Percentiles rank a stretch among this genome's conserved stretches.
Conservation (phyloP, 2,797 vertebrate species). For the Anguilla marmorata region DNA sequence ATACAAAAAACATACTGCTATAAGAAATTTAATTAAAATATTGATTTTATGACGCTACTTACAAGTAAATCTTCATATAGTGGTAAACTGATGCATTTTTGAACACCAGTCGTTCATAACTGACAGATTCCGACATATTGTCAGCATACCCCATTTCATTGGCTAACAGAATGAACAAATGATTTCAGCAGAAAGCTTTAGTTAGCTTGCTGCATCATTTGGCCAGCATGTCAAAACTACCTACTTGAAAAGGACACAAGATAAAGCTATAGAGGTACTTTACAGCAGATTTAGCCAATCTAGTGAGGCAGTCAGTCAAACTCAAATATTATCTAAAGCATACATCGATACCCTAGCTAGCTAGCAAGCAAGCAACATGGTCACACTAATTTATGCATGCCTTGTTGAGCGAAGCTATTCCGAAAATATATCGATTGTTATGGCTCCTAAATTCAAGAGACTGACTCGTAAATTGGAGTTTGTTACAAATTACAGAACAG, state of each 20-base stretch:
- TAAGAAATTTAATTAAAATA: not conserved
- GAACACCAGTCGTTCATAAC: slow-evolving; percentile 74
- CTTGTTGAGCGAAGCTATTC: not conserved
- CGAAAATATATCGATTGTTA: not conserved
- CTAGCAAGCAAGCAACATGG: not conserved
- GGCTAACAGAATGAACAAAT: not conserved
- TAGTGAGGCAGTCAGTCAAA: not conserved
- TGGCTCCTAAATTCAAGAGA: not conserved
- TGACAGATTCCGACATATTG: slow-evolving; percentile 50
- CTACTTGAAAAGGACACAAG: not conserved
- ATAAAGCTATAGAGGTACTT: not conserved
- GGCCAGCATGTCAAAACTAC: not conserved
- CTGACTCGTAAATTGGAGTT: not conserved
- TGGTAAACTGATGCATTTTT: slow-evolving; percentile 76
- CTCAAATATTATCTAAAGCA: not conserved
- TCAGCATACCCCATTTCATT: slow-evolving; percentile 44
- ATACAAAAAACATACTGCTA: not conserved
- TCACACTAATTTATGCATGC: not conserved
- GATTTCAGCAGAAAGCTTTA: not conserved
- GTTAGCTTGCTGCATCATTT: not conserved
- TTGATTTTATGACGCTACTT: slow-evolving; percentile 57
- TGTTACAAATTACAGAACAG: not conserved
- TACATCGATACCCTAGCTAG: not conserved
- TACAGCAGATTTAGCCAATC: no score
- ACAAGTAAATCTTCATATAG: slow-evolving; percentile 84